Percentiles rank a stretch among this genome's conserved stretches.
phyloP scores from a whole-genome alignment of 2,113 vertebrate genomes.

The Triplophysa rosa region DNA sequence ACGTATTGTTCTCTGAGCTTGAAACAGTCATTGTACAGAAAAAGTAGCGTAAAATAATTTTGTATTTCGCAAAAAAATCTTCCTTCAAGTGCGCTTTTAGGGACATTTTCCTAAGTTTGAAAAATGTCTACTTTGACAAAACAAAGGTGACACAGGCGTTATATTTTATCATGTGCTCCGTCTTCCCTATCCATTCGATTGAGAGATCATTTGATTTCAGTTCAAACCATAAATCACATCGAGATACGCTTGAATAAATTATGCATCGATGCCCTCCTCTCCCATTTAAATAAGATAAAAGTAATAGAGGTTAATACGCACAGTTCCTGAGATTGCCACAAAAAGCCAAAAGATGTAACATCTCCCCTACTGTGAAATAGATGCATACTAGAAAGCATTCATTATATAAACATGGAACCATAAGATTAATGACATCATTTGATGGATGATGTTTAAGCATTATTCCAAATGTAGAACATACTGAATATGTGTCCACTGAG shows the following conservation, averaged over 20 bases:
- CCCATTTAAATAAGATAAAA: conserved; percentile 19
- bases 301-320: conserved; percentile 14
- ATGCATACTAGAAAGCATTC: conserved; percentile 26
- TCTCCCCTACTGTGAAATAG: conserved; percentile 29
- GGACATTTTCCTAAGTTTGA: background rate
- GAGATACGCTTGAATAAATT: conserved; percentile 26
- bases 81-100: background rate
- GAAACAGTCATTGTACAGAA: too few species aligned
- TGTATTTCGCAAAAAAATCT: too few species aligned
- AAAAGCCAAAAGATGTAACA: conserved; percentile 26
- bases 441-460: conserved; percentile 36
- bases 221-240: conserved; percentile 42
- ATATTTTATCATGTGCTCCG: conserved; percentile 21
- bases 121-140: conserved; percentile 7
- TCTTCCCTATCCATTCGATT: conserved; percentile 36
- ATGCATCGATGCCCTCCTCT: background rate
- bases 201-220: conserved; percentile 46
- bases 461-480: conserved; percentile 8
- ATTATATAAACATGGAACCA: conserved; percentile 31
- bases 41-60: too few species aligned
- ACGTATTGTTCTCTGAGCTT: too few species aligned
- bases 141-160: conserved; percentile 17
- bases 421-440: conserved; percentile 30
- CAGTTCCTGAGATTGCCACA: conserved; percentile 10
- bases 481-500: conserved; percentile 30